Percentiles rank a stretch among this genome's conserved stretches.
phyloP scores from a whole-genome alignment of 2,113 vertebrate species.

The Gadus chalcogrammus region DNA sequence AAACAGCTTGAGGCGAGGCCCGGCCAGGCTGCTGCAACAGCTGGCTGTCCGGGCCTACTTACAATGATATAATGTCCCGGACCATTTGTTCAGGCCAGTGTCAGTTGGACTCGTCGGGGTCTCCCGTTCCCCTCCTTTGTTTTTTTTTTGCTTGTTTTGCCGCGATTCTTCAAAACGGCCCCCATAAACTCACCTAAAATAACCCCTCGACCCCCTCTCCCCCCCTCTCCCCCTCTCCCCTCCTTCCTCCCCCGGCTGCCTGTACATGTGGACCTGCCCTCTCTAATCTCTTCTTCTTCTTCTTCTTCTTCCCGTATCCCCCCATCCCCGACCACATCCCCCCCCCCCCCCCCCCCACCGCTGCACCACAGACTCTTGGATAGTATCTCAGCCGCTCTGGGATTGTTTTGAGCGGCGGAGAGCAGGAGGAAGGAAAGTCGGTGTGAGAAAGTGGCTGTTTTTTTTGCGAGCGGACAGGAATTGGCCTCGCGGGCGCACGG shows the following conservation, averaged over 20 bases:
- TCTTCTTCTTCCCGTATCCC: constrained; percentile 14
- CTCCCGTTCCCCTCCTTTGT: constrained; percentile 17
- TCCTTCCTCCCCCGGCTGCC: neutral
- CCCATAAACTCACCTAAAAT: constrained; percentile 67
- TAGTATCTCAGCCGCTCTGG: constrained; percentile 61
- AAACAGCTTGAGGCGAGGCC: constrained; percentile 41
- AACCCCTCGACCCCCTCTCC: constrained; percentile 40
- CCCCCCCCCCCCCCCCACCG: constrained; percentile 49
- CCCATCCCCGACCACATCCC: constrained; percentile 19
- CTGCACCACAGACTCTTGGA: neutral
- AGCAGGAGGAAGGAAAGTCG: constrained; percentile 77
- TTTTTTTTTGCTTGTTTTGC: constrained; percentile 27
- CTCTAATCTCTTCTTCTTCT: constrained; percentile 24
- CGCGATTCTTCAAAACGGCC: constrained; percentile 62
- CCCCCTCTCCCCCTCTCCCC: constrained; percentile 16
- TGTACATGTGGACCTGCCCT: constrained; percentile 16
- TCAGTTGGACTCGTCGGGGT: constrained; percentile 53
- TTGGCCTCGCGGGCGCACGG: constrained; percentile 79
- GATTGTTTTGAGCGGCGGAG: constrained; percentile 79
- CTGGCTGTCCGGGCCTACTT: constrained; percentile 32
- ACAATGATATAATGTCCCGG: constrained; percentile 44
- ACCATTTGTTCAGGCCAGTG: constrained; percentile 51
- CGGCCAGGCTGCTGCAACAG: constrained; percentile 25
- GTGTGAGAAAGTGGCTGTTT: constrained; percentile 84
- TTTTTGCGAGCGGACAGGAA: constrained; percentile 79